phyloP scores from a whole-genome alignment of 1,140 invertebrate species.

The Dryas iulia region DNA sequence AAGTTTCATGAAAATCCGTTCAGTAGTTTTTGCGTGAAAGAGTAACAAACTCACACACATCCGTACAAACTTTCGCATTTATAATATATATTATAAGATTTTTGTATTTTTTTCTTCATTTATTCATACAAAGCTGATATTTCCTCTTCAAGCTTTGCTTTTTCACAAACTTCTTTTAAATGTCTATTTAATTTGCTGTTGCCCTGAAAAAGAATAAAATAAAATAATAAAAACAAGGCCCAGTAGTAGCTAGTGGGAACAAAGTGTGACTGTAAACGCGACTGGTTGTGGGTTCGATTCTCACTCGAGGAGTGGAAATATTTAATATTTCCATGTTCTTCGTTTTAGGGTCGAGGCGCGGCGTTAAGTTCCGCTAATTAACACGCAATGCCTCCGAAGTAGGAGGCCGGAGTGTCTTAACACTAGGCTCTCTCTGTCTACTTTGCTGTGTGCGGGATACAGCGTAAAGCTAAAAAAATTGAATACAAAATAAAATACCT shows the following conservation, averaged over 20 bases:
- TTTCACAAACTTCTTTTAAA: constrained; percentile 57
- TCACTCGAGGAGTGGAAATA: too few species aligned
- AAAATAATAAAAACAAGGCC: not conserved
- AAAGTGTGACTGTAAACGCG: too few species aligned
- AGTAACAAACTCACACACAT: too few species aligned
- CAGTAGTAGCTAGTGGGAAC: too few species aligned
- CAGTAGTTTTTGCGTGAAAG: too few species aligned
- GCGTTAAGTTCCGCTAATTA: too few species aligned
- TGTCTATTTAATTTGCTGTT: constrained; percentile 64
- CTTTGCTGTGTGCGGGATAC: not conserved
- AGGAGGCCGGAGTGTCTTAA: not conserved
- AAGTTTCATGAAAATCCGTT: too few species aligned
- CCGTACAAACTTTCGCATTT: too few species aligned
- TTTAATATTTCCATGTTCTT: too few species aligned
- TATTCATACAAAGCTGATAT: constrained; percentile 43
- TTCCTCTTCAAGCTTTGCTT: constrained; percentile 53
- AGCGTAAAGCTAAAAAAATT: not conserved
- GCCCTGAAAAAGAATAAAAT: constrained; percentile 48
- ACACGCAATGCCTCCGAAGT: too few species aligned
- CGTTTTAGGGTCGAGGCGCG: too few species aligned
- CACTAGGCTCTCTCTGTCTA: not conserved
- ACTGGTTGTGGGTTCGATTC: too few species aligned
- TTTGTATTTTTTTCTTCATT: constrained; percentile 2
- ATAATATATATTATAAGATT: not conserved
- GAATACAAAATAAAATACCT: constrained; percentile 1